phyloP scores from a whole-genome alignment of 1,140 invertebrate species.

The Aplysia californica region DNA sequence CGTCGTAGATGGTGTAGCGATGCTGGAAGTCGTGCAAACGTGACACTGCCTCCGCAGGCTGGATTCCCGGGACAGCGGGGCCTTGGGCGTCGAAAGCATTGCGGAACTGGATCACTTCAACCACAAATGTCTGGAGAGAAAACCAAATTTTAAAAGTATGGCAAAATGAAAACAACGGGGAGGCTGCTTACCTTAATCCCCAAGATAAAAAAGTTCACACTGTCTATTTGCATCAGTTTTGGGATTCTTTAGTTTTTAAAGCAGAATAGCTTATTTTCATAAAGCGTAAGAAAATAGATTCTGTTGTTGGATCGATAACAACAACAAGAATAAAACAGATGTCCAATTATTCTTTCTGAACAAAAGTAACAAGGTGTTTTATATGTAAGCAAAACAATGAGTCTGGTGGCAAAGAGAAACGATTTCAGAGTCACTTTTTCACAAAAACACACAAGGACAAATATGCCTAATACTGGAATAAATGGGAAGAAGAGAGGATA shows the following conservation, averaged over 20 bases:
- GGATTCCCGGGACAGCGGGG: constrained; percentile 65
- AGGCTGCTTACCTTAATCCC: neutral
- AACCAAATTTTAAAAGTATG: neutral
- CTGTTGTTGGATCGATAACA: neutral
- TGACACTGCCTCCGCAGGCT: constrained; percentile 62
- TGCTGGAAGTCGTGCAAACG: constrained; percentile 65
- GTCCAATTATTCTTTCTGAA: too few species aligned
- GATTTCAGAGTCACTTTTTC: too few species aligned
- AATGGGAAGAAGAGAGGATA: too few species aligned
- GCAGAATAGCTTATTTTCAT: neutral
- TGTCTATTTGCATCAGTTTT: neutral
- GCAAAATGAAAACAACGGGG: too few species aligned
- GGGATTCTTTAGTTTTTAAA: neutral
- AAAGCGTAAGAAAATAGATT: neutral
- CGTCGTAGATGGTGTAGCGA: constrained; percentile 60
- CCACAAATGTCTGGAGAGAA: constrained; percentile 64
- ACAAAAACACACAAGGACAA: too few species aligned
- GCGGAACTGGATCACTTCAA: constrained; percentile 68
- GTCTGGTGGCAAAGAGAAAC: too few species aligned
- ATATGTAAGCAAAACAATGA: too few species aligned
- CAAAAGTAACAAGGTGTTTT: too few species aligned
- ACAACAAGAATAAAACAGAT: constrained; percentile 5
- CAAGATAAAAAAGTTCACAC: neutral
- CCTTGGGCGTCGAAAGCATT: constrained; percentile 69
- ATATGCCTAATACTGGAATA: too few species aligned